These are phyloP conservation scores for Gymnocephalus cernua DNA, from an alignment of 2,113 vertebrate genomes.

Conservation along the genomic window DNA sequence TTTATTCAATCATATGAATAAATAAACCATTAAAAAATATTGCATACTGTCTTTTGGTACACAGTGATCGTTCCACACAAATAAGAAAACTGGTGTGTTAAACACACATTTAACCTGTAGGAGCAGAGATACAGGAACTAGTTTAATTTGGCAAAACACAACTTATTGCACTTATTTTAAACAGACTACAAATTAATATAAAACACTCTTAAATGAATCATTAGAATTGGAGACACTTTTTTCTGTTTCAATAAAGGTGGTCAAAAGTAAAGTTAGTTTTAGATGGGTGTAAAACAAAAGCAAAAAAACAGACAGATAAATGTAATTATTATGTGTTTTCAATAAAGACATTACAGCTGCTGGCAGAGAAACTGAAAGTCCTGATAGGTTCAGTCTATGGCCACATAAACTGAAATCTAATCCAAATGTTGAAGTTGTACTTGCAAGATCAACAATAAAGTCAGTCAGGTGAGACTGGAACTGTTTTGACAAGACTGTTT, in stretches of 20 bases:
- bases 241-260: neutral
- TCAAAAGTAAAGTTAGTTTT: neutral
- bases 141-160: neutral
- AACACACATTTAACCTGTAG: neutral
- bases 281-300: neutral
- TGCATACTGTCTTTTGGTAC: neutral
- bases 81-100: neutral
- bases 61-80: neutral
- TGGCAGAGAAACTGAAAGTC: neutral
- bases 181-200: neutral
- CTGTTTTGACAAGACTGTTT: slow-evolving; percentile 20
- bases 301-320: neutral
- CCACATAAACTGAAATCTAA: neutral
- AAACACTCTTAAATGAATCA: neutral
- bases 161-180: neutral
- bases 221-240: neutral
- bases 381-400: neutral
- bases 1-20: neutral
- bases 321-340: too few relatives aligned
- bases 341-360: neutral
- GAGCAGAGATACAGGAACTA: neutral
- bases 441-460: slow-evolving; percentile 21
- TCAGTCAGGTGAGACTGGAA: slow-evolving; percentile 29
- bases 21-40: neutral
- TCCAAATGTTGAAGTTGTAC: neutral